Base-by-base conservation (phyloP, 2,888 invertebrate species). In the Ormyrus thymus region DNA sequence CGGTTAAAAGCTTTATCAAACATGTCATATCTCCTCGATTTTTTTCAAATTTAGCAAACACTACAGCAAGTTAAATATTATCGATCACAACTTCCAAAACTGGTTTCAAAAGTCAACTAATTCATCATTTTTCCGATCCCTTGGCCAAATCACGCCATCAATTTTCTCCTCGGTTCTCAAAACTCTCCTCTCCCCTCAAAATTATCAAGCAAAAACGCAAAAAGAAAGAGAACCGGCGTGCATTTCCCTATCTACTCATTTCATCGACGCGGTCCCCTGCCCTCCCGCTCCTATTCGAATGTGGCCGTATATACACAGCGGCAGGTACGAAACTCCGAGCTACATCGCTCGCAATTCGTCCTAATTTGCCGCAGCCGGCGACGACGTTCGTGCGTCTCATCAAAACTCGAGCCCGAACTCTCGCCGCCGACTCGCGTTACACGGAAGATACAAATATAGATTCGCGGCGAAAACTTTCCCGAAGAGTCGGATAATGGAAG, bases 311-410 rank as follows among this genome's bases (percentile, higher is more conserved):
- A 55, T 55, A 55, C 13, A 55, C 11, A 62, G 8, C 11, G 11
- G 13, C 13, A n/a, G 9, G n/a, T 53, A 53, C 53, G 53, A n/a
- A 13, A 29, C 29, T 29, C 29, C 29, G 29, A 29, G 29, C 29
- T 29, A 29, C 3, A 29, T 29, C 48, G 73, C 45, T 15, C 55
- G 74, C 73, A 43, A 70, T 77, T 80, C 80, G 74, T 80, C 73
- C 76, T 74, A 80, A 80, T 80, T 80, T 77, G 77, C 53, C 76
- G 56, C 45, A 65, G 46, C 15, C 46, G 45, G 56, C 56, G 53
- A 15, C 74, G 74, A 71, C 75, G 71, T 75, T 75, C 69, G 75
- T 72, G 79, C 75, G 71, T 76, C 65, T 76, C 76, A 72, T 79
- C 75, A 76, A 76, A 76, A 79, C 71, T 79, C 61, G 45, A 56